Percentiles rank a stretch among this genome's conserved stretches.
These are phyloP conservation scores for Coenobita brevimanus DNA, from an alignment of 1,140 invertebrate species.

Conservation along the genomic window DNA sequence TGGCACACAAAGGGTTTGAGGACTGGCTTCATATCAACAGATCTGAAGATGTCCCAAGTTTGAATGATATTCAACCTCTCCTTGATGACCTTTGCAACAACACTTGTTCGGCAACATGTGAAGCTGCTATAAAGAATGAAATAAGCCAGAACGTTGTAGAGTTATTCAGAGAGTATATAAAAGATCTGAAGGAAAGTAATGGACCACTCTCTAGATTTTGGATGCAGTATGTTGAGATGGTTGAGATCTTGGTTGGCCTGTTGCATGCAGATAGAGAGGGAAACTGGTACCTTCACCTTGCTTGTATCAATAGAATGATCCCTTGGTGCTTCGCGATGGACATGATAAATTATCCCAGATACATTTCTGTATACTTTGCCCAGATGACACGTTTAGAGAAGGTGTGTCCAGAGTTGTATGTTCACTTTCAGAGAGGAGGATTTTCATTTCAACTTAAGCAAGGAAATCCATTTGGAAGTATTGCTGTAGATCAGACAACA, in stretches of 20 bases:
- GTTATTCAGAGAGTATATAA: neutral
- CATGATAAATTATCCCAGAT: conserved; percentile 25
- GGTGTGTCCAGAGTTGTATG: neutral
- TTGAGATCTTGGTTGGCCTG: conserved; percentile 30
- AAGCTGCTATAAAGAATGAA: neutral
- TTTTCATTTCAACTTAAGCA: conserved; percentile 53
- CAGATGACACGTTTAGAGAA: conserved; percentile 49
- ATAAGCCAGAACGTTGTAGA: conserved; percentile 14
- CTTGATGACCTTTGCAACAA: neutral
- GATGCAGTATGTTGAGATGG: conserved; percentile 36
- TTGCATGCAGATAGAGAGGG: conserved; percentile 15
- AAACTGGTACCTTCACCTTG: conserved; percentile 5
- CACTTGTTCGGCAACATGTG: neutral
- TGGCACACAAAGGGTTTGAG: conserved; percentile 54
- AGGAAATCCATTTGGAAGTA: conserved; percentile 32
- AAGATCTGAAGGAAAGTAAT: neutral
- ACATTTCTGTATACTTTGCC: conserved; percentile 48
- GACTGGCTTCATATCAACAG: neutral
- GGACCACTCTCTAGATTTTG: conserved; percentile 24
- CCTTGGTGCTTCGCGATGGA: conserved; percentile 48
- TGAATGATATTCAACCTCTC: neutral
- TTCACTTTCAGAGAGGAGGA: conserved; percentile 25
- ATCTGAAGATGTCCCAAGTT: neutral
- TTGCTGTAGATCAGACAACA: conserved; percentile 54
- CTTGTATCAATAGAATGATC: neutral